Conservation (phyloP, 2,797 vertebrate species). For the Myiothlypis chrysogaster region DNA sequence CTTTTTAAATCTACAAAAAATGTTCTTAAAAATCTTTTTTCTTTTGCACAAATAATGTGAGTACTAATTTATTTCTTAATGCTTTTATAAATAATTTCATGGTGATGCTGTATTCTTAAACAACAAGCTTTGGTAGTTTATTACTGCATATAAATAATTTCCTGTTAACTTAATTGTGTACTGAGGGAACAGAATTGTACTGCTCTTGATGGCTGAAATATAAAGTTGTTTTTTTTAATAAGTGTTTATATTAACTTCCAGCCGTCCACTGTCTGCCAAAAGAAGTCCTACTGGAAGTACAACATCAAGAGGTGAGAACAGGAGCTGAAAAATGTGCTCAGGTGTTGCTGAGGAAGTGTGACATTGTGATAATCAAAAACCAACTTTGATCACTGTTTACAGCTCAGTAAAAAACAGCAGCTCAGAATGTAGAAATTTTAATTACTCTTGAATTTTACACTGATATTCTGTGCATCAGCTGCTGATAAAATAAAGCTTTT, state of each 20-base stretch:
- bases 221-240: neutral
- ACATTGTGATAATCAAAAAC: neutral
- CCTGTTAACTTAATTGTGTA: neutral
- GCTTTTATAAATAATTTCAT: neutral
- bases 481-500: neutral
- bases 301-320: slow-evolving; percentile 87
- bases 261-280: slow-evolving; percentile 92
- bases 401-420: neutral
- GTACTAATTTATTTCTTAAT: neutral
- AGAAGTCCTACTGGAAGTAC: slow-evolving; percentile 90
- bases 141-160: neutral
- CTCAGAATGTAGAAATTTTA: neutral
- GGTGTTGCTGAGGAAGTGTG: neutral
- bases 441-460: neutral
- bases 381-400: neutral
- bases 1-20: neutral
- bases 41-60: neutral
- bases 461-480: neutral
- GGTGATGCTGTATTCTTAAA: neutral
- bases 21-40: neutral
- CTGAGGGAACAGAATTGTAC: neutral
- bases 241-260: slow-evolving; percentile 65
- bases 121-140: neutral
- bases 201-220: neutral
- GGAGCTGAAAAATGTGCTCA: neutral